Conservation (phyloP, 2,888 invertebrate genomes). For the Biston stratarius region DNA sequence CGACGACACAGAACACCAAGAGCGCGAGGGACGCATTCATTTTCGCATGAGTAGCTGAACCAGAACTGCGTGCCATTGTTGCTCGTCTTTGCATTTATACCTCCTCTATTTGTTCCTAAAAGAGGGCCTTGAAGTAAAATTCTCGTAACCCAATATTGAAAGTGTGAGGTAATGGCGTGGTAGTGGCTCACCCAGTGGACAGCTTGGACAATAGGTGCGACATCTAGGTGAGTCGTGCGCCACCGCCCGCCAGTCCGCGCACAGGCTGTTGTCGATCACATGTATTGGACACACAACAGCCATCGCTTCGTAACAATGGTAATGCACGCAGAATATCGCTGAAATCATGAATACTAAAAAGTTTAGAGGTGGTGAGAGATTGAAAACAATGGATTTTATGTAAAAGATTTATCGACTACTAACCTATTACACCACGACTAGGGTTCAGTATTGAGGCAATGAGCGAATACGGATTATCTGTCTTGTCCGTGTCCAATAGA, state of each 20-base stretch:
- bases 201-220: conserved; percentile 83
- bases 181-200: conserved; percentile 79
- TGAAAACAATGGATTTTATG: conserved; percentile 25
- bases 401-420: conserved; percentile 23
- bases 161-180: conserved; percentile 82
- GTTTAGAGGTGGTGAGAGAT: conserved; percentile 26
- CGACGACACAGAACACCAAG: conserved; percentile 73
- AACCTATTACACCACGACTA: conserved; percentile 25
- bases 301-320: conserved; percentile 50
- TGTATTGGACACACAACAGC: conserved; percentile 35
- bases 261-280: conserved; percentile 73
- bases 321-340: conserved; percentile 46
- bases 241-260: conserved; percentile 60
- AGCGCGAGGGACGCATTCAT: conserved; percentile 75
- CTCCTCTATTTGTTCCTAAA: conserved; percentile 82
- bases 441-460: conserved; percentile 25
- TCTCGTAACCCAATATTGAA: conserved; percentile 86
- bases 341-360: conserved; percentile 48
- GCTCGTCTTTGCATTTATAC: conserved; percentile 82
- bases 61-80: conserved; percentile 77
- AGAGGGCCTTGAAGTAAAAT: conserved; percentile 84
- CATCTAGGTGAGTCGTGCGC: conserved; percentile 83
- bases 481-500: conserved; percentile 8
- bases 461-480: conserved; percentile 20
- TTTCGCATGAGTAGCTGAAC: conserved; percentile 72